Conservation (phyloP, 2,888 invertebrate genomes). For the Machimus rusticus region DNA sequence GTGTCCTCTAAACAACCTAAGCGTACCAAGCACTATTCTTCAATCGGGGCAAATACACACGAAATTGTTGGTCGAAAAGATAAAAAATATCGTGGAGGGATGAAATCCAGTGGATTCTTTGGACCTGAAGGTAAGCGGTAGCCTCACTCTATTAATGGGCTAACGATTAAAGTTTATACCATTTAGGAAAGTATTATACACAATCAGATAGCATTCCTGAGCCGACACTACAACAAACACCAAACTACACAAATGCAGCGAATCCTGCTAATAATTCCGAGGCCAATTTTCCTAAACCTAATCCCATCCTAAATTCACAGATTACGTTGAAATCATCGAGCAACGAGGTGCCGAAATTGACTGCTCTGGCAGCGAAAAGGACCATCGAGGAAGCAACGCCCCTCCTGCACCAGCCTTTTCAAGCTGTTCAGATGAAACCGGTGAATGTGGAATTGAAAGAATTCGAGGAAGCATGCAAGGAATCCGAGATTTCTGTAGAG, state of each 20-base stretch:
- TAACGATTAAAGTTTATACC: not conserved
- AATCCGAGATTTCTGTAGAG: conserved; percentile 40
- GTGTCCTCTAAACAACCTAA: conserved; percentile 1
- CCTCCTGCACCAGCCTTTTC: conserved; percentile 37
- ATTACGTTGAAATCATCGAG: conserved; percentile 3
- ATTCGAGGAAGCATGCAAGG: conserved; percentile 2
- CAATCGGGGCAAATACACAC: conserved; percentile 1
- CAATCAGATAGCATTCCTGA: conserved; percentile 46
- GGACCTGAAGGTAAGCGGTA: conserved; percentile 49
- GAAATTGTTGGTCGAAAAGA: conserved; percentile 48
- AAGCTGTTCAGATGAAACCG: not conserved
- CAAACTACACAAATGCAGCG: conserved; percentile 22
- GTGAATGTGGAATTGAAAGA: not conserved
- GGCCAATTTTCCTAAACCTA: conserved; percentile 41
- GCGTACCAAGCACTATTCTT: conserved; percentile 38
- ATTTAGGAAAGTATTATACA: conserved; percentile 45
- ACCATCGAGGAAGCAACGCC: conserved; percentile 40
- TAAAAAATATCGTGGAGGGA: conserved; percentile 47
- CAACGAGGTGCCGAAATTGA: not conserved
- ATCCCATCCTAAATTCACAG: conserved; percentile 47
- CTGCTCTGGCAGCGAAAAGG: conserved; percentile 11
- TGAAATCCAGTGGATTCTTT: conserved; percentile 49
- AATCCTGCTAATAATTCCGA: conserved; percentile 41
- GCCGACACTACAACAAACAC: conserved; percentile 36
- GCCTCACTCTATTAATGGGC: not conserved